Evolutionary conservation across 2,113 vertebrate species (phyloP).

Genomic region (Lepisosteus osseus): DNA sequence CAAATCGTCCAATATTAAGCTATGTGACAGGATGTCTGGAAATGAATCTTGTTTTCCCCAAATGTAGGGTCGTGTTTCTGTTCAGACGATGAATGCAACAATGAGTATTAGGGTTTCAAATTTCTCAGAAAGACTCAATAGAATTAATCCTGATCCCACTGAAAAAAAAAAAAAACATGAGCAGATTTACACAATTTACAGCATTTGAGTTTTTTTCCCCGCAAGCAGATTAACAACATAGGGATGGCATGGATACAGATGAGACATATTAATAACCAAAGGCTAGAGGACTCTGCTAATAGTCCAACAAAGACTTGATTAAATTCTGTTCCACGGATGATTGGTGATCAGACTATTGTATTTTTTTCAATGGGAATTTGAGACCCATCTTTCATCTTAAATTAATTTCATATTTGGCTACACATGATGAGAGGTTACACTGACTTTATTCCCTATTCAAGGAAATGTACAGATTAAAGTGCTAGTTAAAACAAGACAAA

Average conservation of each 20-base stretch:
- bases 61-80: not conserved
- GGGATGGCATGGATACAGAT: constrained; percentile 40
- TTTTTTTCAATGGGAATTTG: constrained; percentile 11
- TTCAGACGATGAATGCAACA: constrained; percentile 18
- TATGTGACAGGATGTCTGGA: constrained; percentile 26
- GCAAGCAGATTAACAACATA: constrained; percentile 57
- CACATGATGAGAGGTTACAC: not conserved
- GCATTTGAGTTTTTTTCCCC: constrained; percentile 42
- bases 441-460: not conserved
- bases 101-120: constrained; percentile 35
- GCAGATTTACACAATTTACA: constrained; percentile 64
- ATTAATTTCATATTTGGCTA: constrained; percentile 25
- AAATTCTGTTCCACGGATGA: constrained; percentile 51
- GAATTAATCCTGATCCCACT: constrained; percentile 41
- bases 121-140: constrained; percentile 36
- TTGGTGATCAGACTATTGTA: constrained; percentile 39
- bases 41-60: constrained; percentile 27
- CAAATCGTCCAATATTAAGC: constrained; percentile 25
- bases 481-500: not conserved
- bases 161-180: constrained; percentile 38
- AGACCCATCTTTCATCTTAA: constrained; percentile 29
- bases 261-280: constrained; percentile 49
- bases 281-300: constrained; percentile 28
- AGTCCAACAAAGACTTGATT: constrained; percentile 48
- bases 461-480: not conserved